Base-by-base conservation (phyloP, 2,888 invertebrate species). In the Epistrophe eligans region DNA sequence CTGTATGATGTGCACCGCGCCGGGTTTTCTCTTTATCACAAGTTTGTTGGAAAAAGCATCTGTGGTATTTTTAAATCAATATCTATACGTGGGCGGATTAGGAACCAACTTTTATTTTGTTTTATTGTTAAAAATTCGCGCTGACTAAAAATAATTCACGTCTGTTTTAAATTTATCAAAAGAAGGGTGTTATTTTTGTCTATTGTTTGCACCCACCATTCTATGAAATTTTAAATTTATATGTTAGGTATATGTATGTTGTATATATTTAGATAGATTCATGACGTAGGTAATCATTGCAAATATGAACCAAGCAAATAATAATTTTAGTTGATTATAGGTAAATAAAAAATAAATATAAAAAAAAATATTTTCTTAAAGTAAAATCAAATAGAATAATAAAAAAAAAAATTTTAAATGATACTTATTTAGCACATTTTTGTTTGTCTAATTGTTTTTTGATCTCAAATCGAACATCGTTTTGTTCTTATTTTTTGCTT, bases 381-480 rank as follows among this genome's bases (percentile, higher is more conserved):
- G 4, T 17, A 58, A 32, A 32, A 32, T 32, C 35, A 67, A 58
- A 67, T 17, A 19, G 24, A 52, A 55, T 19, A 10, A n/a, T 32
- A 10, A 67, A 40, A 4, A 17, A n/a, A 55, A 40, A 40, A 38
- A n/a, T n/a, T n/a, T 17, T 4, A 57, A 79, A 79, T 28, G 79
- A 76, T 66, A 81, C 85, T 67, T 77, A 64, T 50, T 52, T 57
- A 77, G 87, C 79, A 87, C 87, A 76, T 67, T 66, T 24, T 71
- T 24, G 38, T 79, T 67, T 24, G 24, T 24, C 24, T 2, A 24
- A 24, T 71, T 58, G n/a, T 55, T 15, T 7, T 52, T 19, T 19
- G 5, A 11, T 52, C 40, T 72, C 40, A 58, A 71, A 58, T 48
- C 19, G 76, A 84, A 81, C 83, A 83, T 67, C 55, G 58, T 32